Conservation (phyloP, 2,888 invertebrate genomes). For the Luperina testacea region DNA sequence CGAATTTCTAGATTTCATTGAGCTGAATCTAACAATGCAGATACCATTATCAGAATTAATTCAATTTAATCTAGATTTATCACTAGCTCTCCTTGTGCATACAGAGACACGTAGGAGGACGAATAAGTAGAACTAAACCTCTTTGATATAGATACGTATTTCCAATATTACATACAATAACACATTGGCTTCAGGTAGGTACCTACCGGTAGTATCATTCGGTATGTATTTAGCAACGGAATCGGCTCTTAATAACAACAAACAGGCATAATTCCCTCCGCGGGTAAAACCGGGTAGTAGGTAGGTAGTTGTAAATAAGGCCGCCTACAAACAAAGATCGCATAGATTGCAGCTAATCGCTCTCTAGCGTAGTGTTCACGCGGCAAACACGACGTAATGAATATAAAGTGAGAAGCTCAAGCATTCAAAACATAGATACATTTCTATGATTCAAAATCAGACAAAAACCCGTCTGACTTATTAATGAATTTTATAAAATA, state of each 20-base stretch:
- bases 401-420: conserved; percentile 21
- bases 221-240: conserved; percentile 7
- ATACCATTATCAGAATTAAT: not conserved
- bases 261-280: conserved; percentile 1
- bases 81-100: conserved; percentile 1
- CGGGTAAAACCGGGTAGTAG: not conserved
- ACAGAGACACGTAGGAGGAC: not conserved
- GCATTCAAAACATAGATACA: not conserved
- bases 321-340: conserved; percentile 30
- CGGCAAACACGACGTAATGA: not conserved
- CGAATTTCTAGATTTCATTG: not conserved
- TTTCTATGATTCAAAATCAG: too few relatives aligned
- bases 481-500: not conserved
- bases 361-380: conserved; percentile 36
- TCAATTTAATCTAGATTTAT: not conserved
- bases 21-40: not conserved
- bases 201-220: not conserved
- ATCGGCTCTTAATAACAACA: conserved; percentile 10
- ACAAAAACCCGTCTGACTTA: too few relatives aligned
- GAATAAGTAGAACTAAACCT: not conserved
- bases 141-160: conserved; percentile 5
- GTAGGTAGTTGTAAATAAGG: conserved; percentile 28
- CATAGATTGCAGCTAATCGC: conserved; percentile 57
- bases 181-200: not conserved
- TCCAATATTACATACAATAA: not conserved